A percentile compares a stretch with the other conserved stretches of the same genome.
Conservation (phyloP, 2,888 invertebrate species). For the Malthinus seriepunctatus region DNA sequence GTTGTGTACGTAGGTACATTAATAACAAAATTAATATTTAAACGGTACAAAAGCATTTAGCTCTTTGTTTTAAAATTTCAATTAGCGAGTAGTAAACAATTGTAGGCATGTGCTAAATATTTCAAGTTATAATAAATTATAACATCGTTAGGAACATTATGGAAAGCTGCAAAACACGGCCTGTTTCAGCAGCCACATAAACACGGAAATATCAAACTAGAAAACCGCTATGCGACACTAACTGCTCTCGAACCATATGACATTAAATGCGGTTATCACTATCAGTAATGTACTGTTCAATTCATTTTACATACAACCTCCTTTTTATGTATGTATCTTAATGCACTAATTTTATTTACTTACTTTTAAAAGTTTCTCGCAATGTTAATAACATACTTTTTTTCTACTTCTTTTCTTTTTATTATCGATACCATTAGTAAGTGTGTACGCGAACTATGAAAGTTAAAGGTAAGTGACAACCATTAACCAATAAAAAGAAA, state of each 20-base stretch:
- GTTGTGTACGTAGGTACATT: no score
- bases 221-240: slow-evolving; percentile 31
- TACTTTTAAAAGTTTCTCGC: neutral
- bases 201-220: slow-evolving; percentile 36
- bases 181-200: slow-evolving; percentile 10
- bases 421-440: neutral
- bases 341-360: no score
- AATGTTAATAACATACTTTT: neutral
- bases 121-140: neutral
- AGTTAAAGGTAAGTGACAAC: slow-evolving; percentile 1
- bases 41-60: no score
- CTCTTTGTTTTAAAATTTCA: no score
- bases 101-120: no score
- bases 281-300: slow-evolving; percentile 16
- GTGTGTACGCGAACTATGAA: neutral
- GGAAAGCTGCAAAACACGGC: slow-evolving; percentile 1
- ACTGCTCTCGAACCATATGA: slow-evolving; percentile 30
- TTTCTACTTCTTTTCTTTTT: neutral
- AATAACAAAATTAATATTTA: no score
- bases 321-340: neutral
- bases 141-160: neutral
- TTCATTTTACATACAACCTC: slow-evolving; percentile 7
- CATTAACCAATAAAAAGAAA: slow-evolving; percentile 2
- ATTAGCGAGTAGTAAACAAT: no score
- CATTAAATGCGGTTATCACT: slow-evolving; percentile 19